Conservation (phyloP, 2,113 vertebrate species). For the Struthidea cinerea region DNA sequence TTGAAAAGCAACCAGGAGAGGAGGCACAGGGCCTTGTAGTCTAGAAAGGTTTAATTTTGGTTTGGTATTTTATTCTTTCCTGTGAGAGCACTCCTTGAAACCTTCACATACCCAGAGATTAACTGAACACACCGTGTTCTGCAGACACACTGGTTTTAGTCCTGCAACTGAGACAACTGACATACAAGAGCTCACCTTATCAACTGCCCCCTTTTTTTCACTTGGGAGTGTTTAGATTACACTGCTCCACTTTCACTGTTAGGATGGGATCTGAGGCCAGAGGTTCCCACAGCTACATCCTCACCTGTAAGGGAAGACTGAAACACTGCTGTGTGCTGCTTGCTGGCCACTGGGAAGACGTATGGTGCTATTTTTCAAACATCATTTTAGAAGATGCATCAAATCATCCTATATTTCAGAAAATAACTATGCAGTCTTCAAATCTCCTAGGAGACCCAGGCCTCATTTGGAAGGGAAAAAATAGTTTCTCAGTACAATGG, state of each 20-base stretch:
- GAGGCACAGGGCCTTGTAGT: background rate
- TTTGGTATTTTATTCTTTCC: background rate
- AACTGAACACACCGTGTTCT: background rate
- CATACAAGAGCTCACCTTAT: background rate
- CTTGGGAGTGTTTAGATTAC: background rate
- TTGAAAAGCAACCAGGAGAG: background rate
- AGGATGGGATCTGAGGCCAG: background rate
- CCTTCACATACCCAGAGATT: background rate
- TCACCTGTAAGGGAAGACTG: background rate
- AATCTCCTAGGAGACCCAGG: constrained; percentile 23
- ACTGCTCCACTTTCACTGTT: background rate
- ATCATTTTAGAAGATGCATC: background rate
- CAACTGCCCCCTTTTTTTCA: background rate
- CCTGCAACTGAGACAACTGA: background rate
- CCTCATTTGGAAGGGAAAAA: background rate
- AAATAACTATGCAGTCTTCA: background rate
- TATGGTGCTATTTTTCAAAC: background rate
- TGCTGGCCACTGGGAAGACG: background rate
- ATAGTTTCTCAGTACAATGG: background rate
- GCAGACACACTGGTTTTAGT: background rate
- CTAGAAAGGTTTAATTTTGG: background rate
- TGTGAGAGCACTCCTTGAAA: background rate
- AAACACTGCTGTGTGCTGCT: background rate
- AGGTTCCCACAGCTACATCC: background rate
- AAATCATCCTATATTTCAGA: background rate